Percentiles rank a stretch among this genome's conserved stretches.
Evolutionary conservation across 2,797 vertebrate genomes (phyloP).

Genomic region (Periparus ater): DNA sequence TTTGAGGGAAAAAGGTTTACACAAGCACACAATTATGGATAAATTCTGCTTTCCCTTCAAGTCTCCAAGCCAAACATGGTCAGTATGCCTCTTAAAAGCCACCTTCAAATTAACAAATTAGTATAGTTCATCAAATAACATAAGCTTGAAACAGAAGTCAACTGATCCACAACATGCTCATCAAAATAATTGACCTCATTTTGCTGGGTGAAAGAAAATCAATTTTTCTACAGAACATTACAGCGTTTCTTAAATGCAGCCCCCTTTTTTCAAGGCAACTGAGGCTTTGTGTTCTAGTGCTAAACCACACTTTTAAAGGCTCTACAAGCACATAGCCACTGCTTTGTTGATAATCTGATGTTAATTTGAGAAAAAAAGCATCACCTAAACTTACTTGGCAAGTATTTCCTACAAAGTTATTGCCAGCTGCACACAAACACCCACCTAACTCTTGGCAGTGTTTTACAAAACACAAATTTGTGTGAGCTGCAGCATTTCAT

Average conservation of each 20-base stretch:
- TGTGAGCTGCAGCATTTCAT: neutral
- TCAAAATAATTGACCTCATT: neutral
- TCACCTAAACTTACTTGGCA: neutral
- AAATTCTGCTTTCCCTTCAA: neutral
- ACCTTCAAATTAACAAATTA: neutral
- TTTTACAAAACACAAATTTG: neutral
- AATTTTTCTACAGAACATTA: neutral
- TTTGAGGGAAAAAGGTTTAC: neutral
- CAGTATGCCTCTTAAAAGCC: neutral
- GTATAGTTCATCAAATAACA: neutral
- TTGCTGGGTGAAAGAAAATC: neutral
- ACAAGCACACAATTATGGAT: neutral
- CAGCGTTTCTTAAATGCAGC: neutral
- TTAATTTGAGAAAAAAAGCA: neutral
- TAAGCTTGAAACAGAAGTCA: neutral
- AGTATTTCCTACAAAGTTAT: neutral
- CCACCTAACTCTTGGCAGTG: neutral
- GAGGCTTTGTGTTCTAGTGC: neutral
- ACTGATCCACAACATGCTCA: neutral
- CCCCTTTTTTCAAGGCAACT: neutral
- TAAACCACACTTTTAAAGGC: neutral
- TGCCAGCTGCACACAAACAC: neutral
- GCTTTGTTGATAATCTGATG: neutral
- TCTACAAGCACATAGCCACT: neutral
- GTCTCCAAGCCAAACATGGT: neutral